Conservation (phyloP, 2,888 invertebrate species). For the Amorpha juglandis region DNA sequence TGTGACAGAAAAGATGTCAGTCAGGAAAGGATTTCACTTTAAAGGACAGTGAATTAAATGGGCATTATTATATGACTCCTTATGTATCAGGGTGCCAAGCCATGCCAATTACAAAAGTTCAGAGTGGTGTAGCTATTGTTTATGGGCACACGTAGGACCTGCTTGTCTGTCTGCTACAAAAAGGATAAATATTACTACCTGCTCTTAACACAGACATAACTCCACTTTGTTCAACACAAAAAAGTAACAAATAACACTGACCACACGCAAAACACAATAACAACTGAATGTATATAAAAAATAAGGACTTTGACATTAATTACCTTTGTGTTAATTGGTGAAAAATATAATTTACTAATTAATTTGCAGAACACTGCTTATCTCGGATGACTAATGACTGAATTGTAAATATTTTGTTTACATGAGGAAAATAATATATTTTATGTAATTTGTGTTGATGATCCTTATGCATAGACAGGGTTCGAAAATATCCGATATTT, state of each 20-base stretch:
- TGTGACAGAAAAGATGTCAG: no score
- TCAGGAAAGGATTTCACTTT: no score
- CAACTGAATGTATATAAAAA: constrained; percentile 26
- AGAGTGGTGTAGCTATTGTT: no score
- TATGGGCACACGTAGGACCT: no score
- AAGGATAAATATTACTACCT: not conserved
- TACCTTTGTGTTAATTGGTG: constrained; percentile 28
- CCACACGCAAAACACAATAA: constrained; percentile 25
- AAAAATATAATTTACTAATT: constrained; percentile 47
- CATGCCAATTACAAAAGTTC: no score
- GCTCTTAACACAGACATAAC: not conserved
- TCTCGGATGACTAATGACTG: constrained; percentile 52
- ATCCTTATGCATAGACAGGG: not conserved
- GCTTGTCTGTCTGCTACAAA: no score
- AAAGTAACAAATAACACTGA: constrained; percentile 13
- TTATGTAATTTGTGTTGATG: constrained; percentile 18
- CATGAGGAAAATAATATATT: constrained; percentile 15
- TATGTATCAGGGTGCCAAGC: no score
- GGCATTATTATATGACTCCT: no score
- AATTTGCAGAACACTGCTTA: constrained; percentile 45
- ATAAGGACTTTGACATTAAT: constrained; percentile 25
- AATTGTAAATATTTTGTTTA: constrained; percentile 9
- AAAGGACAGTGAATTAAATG: no score
- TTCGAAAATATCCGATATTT: no score
- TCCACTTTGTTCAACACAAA: not conserved